Evolutionary conservation across 1,140 invertebrate genomes (phyloP).

Genomic region (Drosophila subobscura): DNA sequence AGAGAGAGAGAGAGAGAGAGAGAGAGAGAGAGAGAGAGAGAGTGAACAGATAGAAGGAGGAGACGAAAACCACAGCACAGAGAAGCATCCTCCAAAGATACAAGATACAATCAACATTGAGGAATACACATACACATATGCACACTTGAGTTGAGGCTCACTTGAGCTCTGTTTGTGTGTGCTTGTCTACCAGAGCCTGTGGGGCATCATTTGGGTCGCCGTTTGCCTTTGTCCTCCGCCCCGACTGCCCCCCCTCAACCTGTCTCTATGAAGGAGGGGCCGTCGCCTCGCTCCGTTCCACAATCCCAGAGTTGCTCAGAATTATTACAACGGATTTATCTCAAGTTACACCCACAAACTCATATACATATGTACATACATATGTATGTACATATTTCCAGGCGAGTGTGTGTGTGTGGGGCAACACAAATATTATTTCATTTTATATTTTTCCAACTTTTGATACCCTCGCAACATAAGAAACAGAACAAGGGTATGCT

Average conservation of each 20-base stretch:
- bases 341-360: slow-evolving; percentile 66
- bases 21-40: background rate
- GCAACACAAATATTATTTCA: slow-evolving; percentile 63
- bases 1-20: background rate
- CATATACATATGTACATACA: slow-evolving; percentile 14
- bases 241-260: slow-evolving; percentile 6
- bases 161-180: slow-evolving; percentile 24
- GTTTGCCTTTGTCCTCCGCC: slow-evolving; percentile 24
- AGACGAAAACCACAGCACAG: slow-evolving; percentile 5
- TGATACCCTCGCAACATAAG: background rate
- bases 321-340: slow-evolving; percentile 82
- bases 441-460: slow-evolving; percentile 65
- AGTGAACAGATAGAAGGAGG: background rate
- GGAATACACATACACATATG: slow-evolving; percentile 27
- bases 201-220: slow-evolving; percentile 64
- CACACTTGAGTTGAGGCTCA: slow-evolving; percentile 40
- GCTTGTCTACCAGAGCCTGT: slow-evolving; percentile 39
- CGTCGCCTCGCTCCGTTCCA: background rate
- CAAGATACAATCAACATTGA: slow-evolving; percentile 68
- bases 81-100: slow-evolving; percentile 70
- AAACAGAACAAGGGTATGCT: too few relatives aligned
- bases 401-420: slow-evolving; percentile 1
- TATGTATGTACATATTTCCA: slow-evolving; percentile 6
- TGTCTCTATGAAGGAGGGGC: background rate
- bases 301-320: slow-evolving; percentile 60